Conservation (phyloP, 2,113 vertebrate genomes). For the Synodontis membranacea region DNA sequence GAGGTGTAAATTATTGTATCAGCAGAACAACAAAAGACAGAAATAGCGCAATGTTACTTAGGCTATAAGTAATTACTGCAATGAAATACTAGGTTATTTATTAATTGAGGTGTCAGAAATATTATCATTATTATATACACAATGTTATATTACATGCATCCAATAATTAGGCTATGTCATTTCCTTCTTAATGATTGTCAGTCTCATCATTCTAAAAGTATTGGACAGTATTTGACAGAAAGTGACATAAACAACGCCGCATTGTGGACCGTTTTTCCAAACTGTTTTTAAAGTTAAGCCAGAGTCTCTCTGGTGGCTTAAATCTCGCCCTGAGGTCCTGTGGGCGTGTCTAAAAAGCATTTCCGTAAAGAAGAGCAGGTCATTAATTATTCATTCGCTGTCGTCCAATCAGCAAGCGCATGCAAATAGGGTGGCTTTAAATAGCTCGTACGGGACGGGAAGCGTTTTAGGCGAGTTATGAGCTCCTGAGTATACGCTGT, state of each 20-base stretch:
- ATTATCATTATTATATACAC: neutral
- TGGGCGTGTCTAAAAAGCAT: neutral
- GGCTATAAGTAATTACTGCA: neutral
- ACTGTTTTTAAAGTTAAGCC: neutral
- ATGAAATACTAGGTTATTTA: neutral
- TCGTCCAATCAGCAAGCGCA: slow-evolving; percentile 65
- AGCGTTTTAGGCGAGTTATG: neutral
- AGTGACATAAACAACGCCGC: neutral
- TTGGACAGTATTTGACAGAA: neutral
- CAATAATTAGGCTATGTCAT: neutral
- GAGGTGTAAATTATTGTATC: neutral
- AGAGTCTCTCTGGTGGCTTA: neutral
- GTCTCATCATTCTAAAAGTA: neutral
- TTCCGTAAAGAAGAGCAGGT: slow-evolving; percentile 10
- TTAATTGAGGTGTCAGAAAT: neutral
- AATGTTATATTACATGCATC: neutral
- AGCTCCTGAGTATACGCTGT: neutral
- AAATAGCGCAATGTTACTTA: neutral
- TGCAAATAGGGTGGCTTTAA: slow-evolving; percentile 66
- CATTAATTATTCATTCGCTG: slow-evolving; percentile 61
- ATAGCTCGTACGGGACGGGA: slow-evolving; percentile 2
- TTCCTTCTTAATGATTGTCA: neutral
- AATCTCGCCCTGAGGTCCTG: neutral
- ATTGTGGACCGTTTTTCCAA: neutral
- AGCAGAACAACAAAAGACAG: neutral